Base-by-base conservation (phyloP, 2,797 vertebrate species). In the Sebastes hopkinsi region DNA sequence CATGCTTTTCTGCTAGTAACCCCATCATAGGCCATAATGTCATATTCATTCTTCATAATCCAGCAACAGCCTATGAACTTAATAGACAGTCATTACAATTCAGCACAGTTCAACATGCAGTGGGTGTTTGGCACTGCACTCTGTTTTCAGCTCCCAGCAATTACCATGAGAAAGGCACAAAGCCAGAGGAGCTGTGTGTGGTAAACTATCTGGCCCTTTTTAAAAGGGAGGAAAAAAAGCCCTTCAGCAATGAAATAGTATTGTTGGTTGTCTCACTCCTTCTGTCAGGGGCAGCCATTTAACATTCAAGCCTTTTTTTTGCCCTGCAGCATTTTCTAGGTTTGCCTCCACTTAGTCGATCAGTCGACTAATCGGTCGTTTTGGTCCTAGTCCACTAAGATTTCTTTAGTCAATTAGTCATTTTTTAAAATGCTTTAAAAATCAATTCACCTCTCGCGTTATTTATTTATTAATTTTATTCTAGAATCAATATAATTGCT, bases 151-250 rank as follows among this genome's bases (percentile, higher is more conserved):
- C 77, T 79, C 69, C 58, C 59, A 55, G 55, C 67, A 76, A 92
- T 92, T 92, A 91, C 72, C 88, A 94, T 92, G 86, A 92, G 82
- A 93, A 92, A 91, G 80, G 82, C 80, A 82, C 32, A 60, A 68
- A 87, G 79, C 87, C 80, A 80, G 81, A 81, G 59, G 65, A 85
- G 67, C 76, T 85, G 78, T 82, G 85, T 90, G 82, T 83, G 84
- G 67, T 81, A 75, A 85, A 84, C 84, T 87, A 72, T 82, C 78
- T 54, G 79, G 58, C 56, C 70, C 59, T 32, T 69, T 81, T 80
- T 72, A 55, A 66, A 55, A 27, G 50, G 54, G 25, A 58, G 38
- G 4, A 8, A 14, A 72, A 75, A 60, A 69, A 73, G 18, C 62
- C 69, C 80, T 84, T 88, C 46, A 73, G 60, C 46, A 82, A 65